Base-by-base conservation (phyloP, 1,140 invertebrate species). In the Drosophila bocqueti region DNA sequence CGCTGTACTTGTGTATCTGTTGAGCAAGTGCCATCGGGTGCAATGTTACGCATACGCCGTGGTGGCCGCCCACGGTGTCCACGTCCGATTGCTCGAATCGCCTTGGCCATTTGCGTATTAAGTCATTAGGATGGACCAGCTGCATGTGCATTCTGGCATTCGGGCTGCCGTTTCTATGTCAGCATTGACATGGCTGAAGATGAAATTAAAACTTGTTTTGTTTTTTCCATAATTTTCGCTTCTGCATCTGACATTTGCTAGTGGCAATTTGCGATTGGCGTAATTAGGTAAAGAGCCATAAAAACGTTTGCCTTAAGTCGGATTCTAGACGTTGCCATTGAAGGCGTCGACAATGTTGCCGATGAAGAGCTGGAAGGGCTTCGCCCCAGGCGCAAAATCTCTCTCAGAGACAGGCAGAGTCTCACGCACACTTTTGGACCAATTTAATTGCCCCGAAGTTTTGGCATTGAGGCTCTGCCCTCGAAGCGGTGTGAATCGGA, bases 281-380 rank as follows among this genome's bases (percentile, higher is more conserved):
- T 79, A 90, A 85, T 91, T 91, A 91, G 84, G 80, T 68, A 81
- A 82, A 82, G 79, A 69, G 75, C 65, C 76, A 82, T 85, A 67
- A 76, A 76, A 74, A 47, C 46, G 16, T 34, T 69, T 66, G 72
- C 80, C 57, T 77, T 52, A 67, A 61, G 67, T 46, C 57, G 65
- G 55, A 67, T 80, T 87, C 69, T 86, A 72, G 40, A 47, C 15
- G 36, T 42, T 75, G 66, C 46, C 72, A 77, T 83, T 79, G 81
- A 64, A 29, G 66, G 46, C 61, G 38, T 59, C 55, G 26, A 29
- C 34, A 38, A 43, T 67, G 62, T 60, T 55, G 63, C 16, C 31
- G 11, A 68, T 58, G 60, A 45, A 21, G 21, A 15, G 36, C 13
- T 36, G 3, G 5, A 50, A 43, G 36, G 43, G 29, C 43, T n/a